phyloP scores from a whole-genome alignment of 2,113 vertebrate species.

The Chloebia gouldiae region DNA sequence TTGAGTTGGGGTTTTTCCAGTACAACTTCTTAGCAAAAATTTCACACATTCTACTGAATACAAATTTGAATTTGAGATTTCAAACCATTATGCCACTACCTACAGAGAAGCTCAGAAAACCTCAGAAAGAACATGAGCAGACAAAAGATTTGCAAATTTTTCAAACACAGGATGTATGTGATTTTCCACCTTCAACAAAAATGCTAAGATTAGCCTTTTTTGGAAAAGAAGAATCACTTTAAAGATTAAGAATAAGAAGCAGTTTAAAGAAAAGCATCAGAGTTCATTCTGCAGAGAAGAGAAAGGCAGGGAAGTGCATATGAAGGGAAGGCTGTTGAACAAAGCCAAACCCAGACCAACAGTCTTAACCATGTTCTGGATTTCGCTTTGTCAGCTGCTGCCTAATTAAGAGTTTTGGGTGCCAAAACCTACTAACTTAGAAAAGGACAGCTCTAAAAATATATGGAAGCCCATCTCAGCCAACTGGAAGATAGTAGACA shows the following conservation, averaged over 20 bases:
- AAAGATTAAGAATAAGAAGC: neutral
- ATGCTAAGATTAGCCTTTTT: neutral
- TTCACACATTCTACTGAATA: neutral
- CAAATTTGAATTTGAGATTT: neutral
- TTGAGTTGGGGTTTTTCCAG: neutral
- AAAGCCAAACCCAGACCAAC: neutral
- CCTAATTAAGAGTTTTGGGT: neutral
- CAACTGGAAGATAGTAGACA: neutral
- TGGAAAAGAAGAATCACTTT: neutral
- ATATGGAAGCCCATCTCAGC: neutral
- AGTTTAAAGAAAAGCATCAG: neutral
- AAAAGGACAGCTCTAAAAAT: slow-evolving; percentile 19
- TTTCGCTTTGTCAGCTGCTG: neutral
- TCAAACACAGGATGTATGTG: neutral
- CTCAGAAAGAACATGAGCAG: neutral
- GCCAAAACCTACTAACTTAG: neutral
- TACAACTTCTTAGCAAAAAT: neutral
- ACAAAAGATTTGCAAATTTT: neutral
- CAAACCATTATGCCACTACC: neutral
- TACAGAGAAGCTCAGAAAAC: neutral
- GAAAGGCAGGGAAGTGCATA: neutral
- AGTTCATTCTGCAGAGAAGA: neutral
- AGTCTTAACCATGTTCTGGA: neutral
- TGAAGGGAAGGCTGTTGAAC: neutral
- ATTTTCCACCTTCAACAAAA: neutral